phyloP scores from a whole-genome alignment of 2,113 vertebrate species.

The Pseudopipra pipra region DNA sequence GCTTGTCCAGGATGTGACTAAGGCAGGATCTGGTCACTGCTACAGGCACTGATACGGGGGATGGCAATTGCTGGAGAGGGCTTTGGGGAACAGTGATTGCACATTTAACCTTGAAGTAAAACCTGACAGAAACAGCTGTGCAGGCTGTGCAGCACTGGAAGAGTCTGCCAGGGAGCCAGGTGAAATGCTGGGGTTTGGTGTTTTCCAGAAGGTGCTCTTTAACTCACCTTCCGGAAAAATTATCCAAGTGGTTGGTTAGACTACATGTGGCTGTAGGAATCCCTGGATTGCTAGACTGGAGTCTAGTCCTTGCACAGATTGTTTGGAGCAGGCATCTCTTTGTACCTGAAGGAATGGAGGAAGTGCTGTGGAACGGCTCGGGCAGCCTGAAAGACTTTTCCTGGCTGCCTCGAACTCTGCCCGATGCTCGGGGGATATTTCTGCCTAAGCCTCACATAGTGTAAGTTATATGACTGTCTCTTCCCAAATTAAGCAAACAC shows the following conservation, averaged over 20 bases:
- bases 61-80: background rate
- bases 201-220: background rate
- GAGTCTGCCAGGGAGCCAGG: background rate
- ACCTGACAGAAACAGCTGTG: background rate
- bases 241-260: background rate
- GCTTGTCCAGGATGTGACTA: background rate
- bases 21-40: background rate
- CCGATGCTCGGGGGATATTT: background rate
- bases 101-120: background rate
- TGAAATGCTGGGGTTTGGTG: background rate
- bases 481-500: slow-evolving; percentile 36
- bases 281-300: background rate
- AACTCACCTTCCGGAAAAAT: background rate
- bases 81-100: rapidly evolving
- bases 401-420: background rate
- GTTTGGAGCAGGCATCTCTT: background rate
- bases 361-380: background rate
- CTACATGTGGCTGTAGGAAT: background rate
- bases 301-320: background rate
- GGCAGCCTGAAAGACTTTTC: background rate
- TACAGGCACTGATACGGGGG: background rate
- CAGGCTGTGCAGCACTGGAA: background rate
- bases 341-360: background rate
- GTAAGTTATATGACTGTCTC: background rate
- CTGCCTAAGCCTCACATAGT: background rate